phyloP scores from a whole-genome alignment of 1,140 invertebrate species.

The Hycleus phaleratus region DNA sequence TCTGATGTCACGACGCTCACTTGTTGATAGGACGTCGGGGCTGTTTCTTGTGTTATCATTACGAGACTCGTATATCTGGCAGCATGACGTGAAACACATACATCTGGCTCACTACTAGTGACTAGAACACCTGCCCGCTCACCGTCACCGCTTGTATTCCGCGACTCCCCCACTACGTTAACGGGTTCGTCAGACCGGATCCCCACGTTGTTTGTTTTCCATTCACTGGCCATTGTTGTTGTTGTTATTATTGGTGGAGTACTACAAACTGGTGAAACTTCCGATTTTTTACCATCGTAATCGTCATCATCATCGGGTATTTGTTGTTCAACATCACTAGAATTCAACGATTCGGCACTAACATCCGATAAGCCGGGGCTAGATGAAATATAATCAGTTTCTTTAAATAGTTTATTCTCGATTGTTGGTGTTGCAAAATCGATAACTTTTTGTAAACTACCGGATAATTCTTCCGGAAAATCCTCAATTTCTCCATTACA shows the following conservation, averaged over 20 bases:
- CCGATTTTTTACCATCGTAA: constrained; percentile 5
- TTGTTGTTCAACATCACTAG: constrained; percentile 27
- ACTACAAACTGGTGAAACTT: constrained; percentile 11
- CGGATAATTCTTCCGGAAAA: neutral
- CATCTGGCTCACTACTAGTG: constrained; percentile 44
- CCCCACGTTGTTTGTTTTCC: constrained; percentile 24
- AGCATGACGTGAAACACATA: constrained; percentile 45
- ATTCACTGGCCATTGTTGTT: constrained; percentile 18
- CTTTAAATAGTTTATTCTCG: neutral
- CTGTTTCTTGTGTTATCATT: constrained; percentile 69
- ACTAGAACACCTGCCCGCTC: constrained; percentile 38
- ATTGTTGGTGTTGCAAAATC: neutral
- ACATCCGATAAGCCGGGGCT: constrained; percentile 34
- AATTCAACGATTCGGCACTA: constrained; percentile 34
- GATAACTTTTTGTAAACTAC: neutral
- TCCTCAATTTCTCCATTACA: neutral
- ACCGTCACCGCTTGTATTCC: constrained; percentile 20
- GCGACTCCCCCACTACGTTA: constrained; percentile 20
- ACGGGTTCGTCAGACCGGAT: constrained; percentile 31
- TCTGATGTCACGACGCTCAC: constrained; percentile 65
- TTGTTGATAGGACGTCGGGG: constrained; percentile 42
- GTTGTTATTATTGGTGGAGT: neutral
- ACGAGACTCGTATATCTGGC: constrained; percentile 77
- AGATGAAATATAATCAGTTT: constrained; percentile 20
- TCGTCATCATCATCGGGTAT: neutral